Evolutionary conservation across 2,797 vertebrate species (phyloP), one percentile per base, ranked within the genome.

Genomic region (Gymnoscopelus braueri): DNA sequence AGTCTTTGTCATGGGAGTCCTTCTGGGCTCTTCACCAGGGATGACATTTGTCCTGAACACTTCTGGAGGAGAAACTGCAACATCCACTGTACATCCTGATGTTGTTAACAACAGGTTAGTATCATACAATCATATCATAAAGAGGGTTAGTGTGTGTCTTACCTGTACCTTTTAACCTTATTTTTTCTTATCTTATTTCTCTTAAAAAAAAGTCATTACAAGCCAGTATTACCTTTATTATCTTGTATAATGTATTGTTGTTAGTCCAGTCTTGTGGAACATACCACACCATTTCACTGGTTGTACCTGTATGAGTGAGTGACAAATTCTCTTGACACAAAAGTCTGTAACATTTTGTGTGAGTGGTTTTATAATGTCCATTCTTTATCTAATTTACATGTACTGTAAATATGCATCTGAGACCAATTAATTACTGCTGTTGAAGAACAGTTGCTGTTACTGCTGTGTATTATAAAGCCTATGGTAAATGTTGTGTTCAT

Each of bases 21-120:
- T 93, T 55, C 72, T 92, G 47, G 73, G 82, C 58, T 84, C 78
- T 70, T 84, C 88, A 8, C 10, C 77, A 63, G 89, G 79, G 44
- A 71, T 67, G 48, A 83, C 86, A 0, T 91, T 91, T 66, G 78
- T 92, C 59, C 61, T 94, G 75, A 89, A 84, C 63, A 82, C 81
- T 10, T 67, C 81, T n/a, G 56, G 64, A 8, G 84, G 84, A 61
- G 84, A 86, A 9, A 48, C 71, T 5, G 61, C 56, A 13, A n/a
- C 63, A 4, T 50, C 83, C 56, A 62, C 58, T 9, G 56, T 58
- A 11, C 48, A 71, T 52, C 47, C 65, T 4, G 39, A 68, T 35
- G 53, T 69, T 48, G 55, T 58, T 47, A 64, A 63, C 12, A 65
- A 71, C 74, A 92, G 92, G 93, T 94, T 59, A 85, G 92, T 85